Conservation (phyloP, 2,797 vertebrate species). For the Falco novaeseelandiae region DNA sequence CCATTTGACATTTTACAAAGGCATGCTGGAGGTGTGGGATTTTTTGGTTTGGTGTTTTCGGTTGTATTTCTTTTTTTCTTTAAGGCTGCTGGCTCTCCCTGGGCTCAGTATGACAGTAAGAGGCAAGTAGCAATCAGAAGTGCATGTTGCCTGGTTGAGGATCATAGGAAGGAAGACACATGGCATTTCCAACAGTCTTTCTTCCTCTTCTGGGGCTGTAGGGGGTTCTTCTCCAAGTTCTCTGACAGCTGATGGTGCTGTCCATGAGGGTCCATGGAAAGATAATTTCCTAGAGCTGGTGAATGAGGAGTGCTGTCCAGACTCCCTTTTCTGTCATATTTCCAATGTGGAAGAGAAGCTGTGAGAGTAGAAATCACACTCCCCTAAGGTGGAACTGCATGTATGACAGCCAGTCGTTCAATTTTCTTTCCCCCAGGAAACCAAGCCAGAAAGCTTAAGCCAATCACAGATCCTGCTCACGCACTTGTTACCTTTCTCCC, state of each 20-base stretch:
- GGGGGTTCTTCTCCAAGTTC: not conserved
- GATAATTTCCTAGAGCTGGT: not conserved
- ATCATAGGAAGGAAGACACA: not conserved
- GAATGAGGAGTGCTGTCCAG: not conserved
- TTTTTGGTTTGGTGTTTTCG: not conserved
- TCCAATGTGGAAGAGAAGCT: not conserved
- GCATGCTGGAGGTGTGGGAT: not conserved
- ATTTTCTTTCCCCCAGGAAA: not conserved
- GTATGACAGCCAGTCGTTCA: not conserved
- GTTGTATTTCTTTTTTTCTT: not conserved
- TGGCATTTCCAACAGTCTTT: not conserved
- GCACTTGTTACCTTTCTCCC: not conserved
- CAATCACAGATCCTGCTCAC: not conserved
- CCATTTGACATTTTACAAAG: not conserved
- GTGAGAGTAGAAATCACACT: not conserved
- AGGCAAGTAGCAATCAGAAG: not conserved
- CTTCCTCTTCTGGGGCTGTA: not conserved
- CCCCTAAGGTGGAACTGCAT: not conserved
- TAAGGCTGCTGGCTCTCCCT: not conserved
- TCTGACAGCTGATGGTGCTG: not conserved
- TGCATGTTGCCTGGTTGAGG: no score
- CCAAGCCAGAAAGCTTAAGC: not conserved
- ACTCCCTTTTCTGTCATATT: not conserved
- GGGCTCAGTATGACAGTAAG: not conserved
- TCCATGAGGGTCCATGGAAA: not conserved